A percentile compares a stretch with the other conserved stretches of the same genome.
These are phyloP conservation scores for Arion vulgaris DNA, from an alignment of 1,140 invertebrate genomes.

Conservation along the genomic window DNA sequence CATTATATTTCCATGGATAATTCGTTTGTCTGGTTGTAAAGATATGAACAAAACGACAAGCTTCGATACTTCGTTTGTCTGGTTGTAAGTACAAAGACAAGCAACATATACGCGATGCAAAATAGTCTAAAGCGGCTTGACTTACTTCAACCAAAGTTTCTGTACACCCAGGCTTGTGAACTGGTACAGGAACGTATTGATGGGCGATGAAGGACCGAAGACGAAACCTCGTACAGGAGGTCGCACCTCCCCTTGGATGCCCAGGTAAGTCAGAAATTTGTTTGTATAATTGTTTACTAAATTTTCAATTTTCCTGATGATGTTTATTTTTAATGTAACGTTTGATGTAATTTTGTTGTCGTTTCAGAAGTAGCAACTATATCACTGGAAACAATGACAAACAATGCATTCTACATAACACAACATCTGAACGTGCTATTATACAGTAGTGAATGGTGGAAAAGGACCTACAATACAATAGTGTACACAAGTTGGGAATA, in stretches of 20 bases:
- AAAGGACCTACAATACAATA: too few species aligned
- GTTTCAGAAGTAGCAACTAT: too few species aligned
- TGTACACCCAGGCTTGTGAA: neutral
- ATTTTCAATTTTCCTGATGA: too few species aligned
- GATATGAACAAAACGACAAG: neutral
- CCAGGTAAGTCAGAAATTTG: neutral
- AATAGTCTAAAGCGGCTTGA: neutral
- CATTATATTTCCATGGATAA: neutral
- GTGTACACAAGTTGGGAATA: too few species aligned
- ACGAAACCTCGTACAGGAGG: conserved; percentile 9
- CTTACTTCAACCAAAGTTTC: neutral
- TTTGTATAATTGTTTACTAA: too few species aligned
- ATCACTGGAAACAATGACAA: too few species aligned
- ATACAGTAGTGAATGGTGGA: too few species aligned
- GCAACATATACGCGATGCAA: neutral
- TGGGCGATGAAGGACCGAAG: conserved; percentile 18
- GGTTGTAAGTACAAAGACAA: too few species aligned
- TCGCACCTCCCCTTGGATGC: neutral
- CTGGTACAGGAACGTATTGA: conserved; percentile 13
- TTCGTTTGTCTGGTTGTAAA: neutral
- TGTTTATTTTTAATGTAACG: too few species aligned
- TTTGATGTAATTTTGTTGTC: too few species aligned
- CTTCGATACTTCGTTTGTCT: neutral
- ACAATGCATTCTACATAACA: too few species aligned
- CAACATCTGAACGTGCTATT: too few species aligned